A percentile compares a stretch with the other conserved stretches of the same genome.
Evolutionary conservation across 2,113 vertebrate genomes (phyloP).

Genomic region (Sorex araneus): DNA sequence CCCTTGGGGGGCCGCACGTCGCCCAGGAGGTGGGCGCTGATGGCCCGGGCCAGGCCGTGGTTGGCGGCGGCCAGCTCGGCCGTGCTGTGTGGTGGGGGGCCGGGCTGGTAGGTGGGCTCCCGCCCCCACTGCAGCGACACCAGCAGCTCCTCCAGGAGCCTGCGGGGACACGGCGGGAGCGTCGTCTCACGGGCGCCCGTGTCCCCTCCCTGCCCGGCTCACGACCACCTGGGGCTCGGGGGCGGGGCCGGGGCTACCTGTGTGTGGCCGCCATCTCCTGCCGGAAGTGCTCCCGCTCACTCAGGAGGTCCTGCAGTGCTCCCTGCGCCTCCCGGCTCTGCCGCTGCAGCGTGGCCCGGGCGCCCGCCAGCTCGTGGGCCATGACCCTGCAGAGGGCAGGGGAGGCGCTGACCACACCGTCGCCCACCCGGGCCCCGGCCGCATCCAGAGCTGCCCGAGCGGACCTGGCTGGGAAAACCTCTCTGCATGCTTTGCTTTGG

Average conservation of each 20-base stretch:
- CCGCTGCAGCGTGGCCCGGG: conserved; percentile 93
- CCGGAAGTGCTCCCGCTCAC: conserved; percentile 95
- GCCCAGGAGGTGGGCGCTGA: conserved; percentile 95
- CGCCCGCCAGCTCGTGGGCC: conserved; percentile 96
- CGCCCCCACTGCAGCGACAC: conserved; percentile 98
- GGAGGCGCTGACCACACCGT: no score
- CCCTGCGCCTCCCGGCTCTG: conserved; percentile 96
- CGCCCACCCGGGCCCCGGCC: background rate
- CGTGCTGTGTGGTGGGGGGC: conserved; percentile 92
- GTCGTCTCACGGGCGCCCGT: no score
- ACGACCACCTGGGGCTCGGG: no score
- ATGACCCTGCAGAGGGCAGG: conserved; percentile 92
- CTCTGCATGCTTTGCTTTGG: no score
- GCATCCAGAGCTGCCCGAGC: no score
- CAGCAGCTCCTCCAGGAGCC: conserved; percentile 95
- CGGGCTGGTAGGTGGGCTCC: conserved; percentile 95
- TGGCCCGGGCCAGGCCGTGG: conserved; percentile 93
- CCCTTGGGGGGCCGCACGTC: conserved; percentile 89
- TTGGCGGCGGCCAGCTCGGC: conserved; percentile 94
- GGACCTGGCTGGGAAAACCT: no score
- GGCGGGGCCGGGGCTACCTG: conserved; percentile 88
- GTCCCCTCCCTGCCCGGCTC: no score
- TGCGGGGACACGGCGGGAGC: conserved; percentile 73
- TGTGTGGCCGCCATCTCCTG: conserved; percentile 95
- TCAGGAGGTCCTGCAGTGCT: conserved; percentile 95